These are phyloP conservation scores for Conus canariensis DNA, from an alignment of 2,888 invertebrate species.

Conservation along the genomic window DNA sequence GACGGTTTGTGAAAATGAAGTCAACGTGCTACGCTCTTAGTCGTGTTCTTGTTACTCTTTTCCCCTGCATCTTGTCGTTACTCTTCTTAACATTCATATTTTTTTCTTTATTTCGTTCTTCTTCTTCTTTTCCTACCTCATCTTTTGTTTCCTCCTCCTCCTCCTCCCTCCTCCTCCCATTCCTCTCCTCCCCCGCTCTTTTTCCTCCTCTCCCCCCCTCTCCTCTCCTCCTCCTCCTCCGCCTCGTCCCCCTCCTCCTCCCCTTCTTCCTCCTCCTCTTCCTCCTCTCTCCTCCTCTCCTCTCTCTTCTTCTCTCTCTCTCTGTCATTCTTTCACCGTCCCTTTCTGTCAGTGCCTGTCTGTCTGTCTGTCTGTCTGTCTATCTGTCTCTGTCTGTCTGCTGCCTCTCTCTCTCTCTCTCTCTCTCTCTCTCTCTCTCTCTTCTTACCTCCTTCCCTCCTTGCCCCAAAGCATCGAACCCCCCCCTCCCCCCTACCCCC, in stretches of 20 bases:
- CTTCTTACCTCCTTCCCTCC: too few species aligned
- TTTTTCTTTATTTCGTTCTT: not conserved
- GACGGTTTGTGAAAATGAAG: too few species aligned
- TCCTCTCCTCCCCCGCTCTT: not conserved
- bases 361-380: too few species aligned
- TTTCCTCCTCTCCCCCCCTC: not conserved
- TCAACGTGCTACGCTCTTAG: too few species aligned
- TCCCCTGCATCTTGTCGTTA: not conserved
- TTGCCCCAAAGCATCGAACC: too few species aligned
- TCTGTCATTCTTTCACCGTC: not conserved
- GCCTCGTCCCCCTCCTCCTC: not conserved
- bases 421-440: not conserved
- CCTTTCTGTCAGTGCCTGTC: too few species aligned
- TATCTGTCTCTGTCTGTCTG: not conserved
- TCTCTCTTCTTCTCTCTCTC: not conserved
- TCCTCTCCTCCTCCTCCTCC: not conserved
- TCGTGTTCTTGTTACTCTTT: not conserved
- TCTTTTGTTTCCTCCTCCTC: not conserved
- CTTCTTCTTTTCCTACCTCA: not conserved
- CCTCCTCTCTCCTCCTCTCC: not conserved
- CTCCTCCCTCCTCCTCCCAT: not conserved
- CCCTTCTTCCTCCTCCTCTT: not conserved
- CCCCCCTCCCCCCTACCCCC: too few species aligned
- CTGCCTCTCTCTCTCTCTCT: not conserved
- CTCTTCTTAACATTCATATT: not conserved